Evolutionary conservation across 1,140 invertebrate genomes (phyloP).

Genomic region (Neelides sp.): DNA sequence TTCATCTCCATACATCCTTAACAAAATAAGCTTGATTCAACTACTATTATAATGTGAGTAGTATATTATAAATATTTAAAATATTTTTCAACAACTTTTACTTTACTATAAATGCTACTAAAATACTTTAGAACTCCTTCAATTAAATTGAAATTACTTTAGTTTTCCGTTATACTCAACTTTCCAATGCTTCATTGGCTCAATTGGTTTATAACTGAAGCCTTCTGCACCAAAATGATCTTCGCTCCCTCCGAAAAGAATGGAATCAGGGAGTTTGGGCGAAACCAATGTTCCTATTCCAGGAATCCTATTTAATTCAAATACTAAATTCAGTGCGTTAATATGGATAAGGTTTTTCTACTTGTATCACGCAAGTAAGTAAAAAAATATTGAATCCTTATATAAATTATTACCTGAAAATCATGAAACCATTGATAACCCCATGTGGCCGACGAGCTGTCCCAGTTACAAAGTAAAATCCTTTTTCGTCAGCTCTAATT

Average conservation of each 20-base stretch:
- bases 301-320: conserved; percentile 41
- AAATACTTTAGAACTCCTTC: neutral
- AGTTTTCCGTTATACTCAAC: conserved; percentile 49
- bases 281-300: conserved; percentile 51
- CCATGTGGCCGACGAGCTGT: conserved; percentile 36
- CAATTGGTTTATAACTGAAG: conserved; percentile 44
- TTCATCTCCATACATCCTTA: conserved; percentile 3
- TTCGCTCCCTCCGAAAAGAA: conserved; percentile 42
- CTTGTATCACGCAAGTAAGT: too few species aligned
- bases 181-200: conserved; percentile 54
- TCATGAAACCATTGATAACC: conserved; percentile 37
- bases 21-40: neutral
- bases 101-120: neutral
- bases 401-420: conserved; percentile 24
- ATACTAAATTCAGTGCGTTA: too few species aligned
- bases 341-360: too few species aligned
- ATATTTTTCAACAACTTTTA: neutral
- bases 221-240: conserved; percentile 51
- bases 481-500: conserved; percentile 40
- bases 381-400: too few species aligned
- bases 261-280: conserved; percentile 50
- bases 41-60: neutral
- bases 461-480: conserved; percentile 40
- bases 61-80: conserved; percentile 1
- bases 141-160: conserved; percentile 38